These are phyloP conservation scores for Oncorhynchus mykiss DNA, from an alignment of 2,113 vertebrate species.

Conservation along the genomic window DNA sequence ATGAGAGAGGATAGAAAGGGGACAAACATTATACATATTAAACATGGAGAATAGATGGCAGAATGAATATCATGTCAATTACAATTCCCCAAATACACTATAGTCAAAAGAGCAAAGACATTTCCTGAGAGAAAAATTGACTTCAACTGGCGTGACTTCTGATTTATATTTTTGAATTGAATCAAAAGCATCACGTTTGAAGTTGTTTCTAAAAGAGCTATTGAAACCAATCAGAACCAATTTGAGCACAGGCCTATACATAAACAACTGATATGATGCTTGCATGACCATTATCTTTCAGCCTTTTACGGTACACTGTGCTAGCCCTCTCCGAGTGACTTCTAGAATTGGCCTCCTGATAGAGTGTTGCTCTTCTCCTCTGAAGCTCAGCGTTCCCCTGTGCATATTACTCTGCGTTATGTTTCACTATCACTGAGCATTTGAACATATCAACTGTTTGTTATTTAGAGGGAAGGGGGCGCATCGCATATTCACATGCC, in stretches of 20 bases:
- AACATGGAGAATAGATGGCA: no score
- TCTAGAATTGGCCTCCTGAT: slow-evolving; percentile 22
- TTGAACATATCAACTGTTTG: slow-evolving; percentile 53
- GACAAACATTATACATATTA: background rate
- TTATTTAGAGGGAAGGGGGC: slow-evolving; percentile 37
- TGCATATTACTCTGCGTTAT: slow-evolving; percentile 51
- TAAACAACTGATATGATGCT: background rate
- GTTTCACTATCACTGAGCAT: slow-evolving; percentile 57
- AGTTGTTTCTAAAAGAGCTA: no score
- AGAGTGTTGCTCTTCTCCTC: slow-evolving; percentile 14
- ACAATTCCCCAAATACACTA: no score
- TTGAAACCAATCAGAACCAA: no score
- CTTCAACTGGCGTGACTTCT: no score
- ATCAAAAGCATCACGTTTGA: no score
- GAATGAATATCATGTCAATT: no score
- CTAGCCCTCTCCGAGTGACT: background rate
- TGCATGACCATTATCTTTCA: background rate
- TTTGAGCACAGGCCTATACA: background rate
- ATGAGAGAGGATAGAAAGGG: background rate
- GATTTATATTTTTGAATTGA: no score
- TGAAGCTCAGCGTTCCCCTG: slow-evolving; percentile 18
- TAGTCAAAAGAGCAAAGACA: no score
- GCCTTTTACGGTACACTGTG: background rate
- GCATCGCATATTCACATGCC: slow-evolving; percentile 22
- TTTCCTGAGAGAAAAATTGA: no score